These are phyloP conservation scores for Crioceris asparagi DNA, from an alignment of 2,888 invertebrate genomes.

Conservation along the genomic window DNA sequence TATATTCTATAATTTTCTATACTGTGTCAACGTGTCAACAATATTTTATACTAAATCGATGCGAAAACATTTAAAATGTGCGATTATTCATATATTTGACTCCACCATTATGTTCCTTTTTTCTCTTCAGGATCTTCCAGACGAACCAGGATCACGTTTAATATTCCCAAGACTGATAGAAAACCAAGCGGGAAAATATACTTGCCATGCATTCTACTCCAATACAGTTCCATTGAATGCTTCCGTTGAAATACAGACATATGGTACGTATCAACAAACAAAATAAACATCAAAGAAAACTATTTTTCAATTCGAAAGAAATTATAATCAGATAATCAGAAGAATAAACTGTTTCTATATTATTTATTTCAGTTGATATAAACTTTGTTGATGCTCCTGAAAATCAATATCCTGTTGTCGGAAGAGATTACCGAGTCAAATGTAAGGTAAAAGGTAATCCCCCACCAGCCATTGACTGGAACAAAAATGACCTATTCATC, in stretches of 20 bases:
- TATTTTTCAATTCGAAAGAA: background rate
- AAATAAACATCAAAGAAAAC: background rate
- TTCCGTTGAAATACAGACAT: slow-evolving; percentile 61
- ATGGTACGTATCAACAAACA: slow-evolving; percentile 45
- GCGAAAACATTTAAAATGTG: too few relatives aligned
- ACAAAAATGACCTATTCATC: slow-evolving; percentile 63
- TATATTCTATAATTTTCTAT: too few relatives aligned
- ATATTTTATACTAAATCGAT: too few relatives aligned
- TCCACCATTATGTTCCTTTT: too few relatives aligned
- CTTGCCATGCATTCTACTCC: slow-evolving; percentile 72
- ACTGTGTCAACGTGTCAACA: too few relatives aligned
- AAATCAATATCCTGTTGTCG: slow-evolving; percentile 70
- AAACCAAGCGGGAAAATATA: slow-evolving; percentile 71
- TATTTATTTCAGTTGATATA: slow-evolving; percentile 58
- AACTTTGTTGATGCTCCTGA: slow-evolving; percentile 75
- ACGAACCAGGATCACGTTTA: slow-evolving; percentile 53
- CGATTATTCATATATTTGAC: too few relatives aligned
- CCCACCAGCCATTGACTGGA: slow-evolving; percentile 76
- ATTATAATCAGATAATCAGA: background rate
- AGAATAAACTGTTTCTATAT: too few relatives aligned
- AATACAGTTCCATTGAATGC: slow-evolving; percentile 53
- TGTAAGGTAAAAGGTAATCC: slow-evolving; percentile 81
- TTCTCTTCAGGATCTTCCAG: slow-evolving; percentile 20
- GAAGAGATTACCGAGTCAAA: slow-evolving; percentile 63
- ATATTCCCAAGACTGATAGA: slow-evolving; percentile 65